Percentiles rank a stretch among this genome's conserved stretches.
These are phyloP conservation scores for Caenorhabditis tropicalis DNA, from an alignment of 1,140 invertebrate genomes.

Conservation along the genomic window DNA sequence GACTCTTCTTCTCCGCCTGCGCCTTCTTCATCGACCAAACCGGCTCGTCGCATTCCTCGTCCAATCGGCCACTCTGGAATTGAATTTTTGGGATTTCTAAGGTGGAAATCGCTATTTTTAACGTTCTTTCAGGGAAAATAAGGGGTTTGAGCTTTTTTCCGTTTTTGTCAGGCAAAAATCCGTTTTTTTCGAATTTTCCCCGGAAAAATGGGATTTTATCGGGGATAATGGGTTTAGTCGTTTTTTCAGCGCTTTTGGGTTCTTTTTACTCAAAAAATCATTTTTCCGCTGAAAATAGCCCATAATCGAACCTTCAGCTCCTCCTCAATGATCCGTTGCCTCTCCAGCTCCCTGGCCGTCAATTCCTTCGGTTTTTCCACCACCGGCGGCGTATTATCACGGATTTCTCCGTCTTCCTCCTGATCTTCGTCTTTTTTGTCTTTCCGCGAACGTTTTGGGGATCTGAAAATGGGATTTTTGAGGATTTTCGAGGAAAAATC, in stretches of 20 bases:
- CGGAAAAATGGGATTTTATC: too few relatives aligned
- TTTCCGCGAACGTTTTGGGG: constrained; percentile 11
- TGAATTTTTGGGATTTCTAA: too few relatives aligned
- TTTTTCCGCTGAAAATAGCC: too few relatives aligned
- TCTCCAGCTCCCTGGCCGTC: neutral
- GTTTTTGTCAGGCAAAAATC: too few relatives aligned
- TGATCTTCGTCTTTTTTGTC: neutral
- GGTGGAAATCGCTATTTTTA: too few relatives aligned
- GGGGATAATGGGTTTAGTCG: too few relatives aligned
- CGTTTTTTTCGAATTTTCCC: too few relatives aligned
- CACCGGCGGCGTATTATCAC: neutral
- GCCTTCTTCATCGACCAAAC: constrained; percentile 43
- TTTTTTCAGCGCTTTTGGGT: too few relatives aligned
- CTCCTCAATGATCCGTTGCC: neutral
- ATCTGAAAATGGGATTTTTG: neutral
- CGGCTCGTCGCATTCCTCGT: neutral
- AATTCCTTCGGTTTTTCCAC: neutral
- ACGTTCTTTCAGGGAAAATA: too few relatives aligned
- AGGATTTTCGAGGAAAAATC: too few relatives aligned
- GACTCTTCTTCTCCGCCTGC: constrained; percentile 32
- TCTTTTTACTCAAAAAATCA: too few relatives aligned
- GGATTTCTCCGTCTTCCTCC: constrained; percentile 21
- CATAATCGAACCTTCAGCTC: constrained; percentile 27
- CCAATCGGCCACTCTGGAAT: neutral
- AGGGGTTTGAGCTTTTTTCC: too few relatives aligned